Base-by-base conservation (phyloP, 2,113 vertebrate genomes). In the Toxotes chatareus region DNA sequence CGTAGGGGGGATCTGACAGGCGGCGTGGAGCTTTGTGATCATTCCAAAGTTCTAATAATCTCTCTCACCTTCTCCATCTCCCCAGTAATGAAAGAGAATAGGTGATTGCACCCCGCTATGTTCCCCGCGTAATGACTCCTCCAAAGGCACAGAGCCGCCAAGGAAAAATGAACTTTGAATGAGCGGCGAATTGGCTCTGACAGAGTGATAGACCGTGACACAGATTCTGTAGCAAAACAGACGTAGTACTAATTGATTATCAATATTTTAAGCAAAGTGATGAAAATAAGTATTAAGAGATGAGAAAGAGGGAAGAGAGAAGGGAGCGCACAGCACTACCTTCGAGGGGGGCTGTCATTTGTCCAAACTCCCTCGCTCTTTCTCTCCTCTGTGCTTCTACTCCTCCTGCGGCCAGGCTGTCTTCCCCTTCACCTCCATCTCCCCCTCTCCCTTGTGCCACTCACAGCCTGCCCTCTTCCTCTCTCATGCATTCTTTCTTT, bases 31-130 rank as follows among this genome's bases (percentile, higher is more conserved):
- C 97, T 98, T 99, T 99, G 98, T 99, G 98, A 99, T 99, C 98
- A 99, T 99, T 97, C 97, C 97, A 99, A 98, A 98, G 96, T 98
- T 97, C 97, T 97, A 99, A 99, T 99, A 98, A 99, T 98, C 97
- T 98, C 98, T 97, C 97, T 98, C 97, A 99, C 97, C 98, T 99
- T 98, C 97, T 97, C 97, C 96, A 96, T 96, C 97, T 97, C 96
- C 96, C 96, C 93, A 94, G 95, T 97, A 98, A 99, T 99, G 97
- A 99, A 99, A 99, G 97, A 97, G 98, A 99, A 99, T 99, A 97
- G 98, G 97, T 98, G 98, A 99, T 99, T 97, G 96, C 97, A 97
- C 98, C 98, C 96, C 96, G 98, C 97, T 95, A 96, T 96, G 97
- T 97, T 98, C 96, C 92, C 95, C 76, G 93, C 96, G 95, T 98